Evolutionary conservation across 1,140 invertebrate species (phyloP), one percentile per base, ranked within the genome.

Genomic region (Dreissena rostriformis): DNA sequence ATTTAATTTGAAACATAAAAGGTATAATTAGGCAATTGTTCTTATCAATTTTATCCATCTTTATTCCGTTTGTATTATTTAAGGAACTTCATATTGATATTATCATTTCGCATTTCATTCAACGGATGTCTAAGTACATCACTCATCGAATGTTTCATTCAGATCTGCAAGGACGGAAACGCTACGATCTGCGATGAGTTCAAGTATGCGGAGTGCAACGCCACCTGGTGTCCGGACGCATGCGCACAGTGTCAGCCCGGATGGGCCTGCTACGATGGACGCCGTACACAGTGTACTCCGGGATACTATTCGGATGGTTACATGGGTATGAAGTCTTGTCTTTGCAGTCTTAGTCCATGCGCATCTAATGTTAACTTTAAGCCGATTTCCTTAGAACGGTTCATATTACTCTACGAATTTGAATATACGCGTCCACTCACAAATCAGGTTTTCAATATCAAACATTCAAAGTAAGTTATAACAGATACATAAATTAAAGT

Each of bases 111-210:
- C 29, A 26, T 26, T 70, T 5, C 6, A 24, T 26, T 70, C 67
- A n/a, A 19, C 29, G 17, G 19, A 61, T 75, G 49, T 26, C 73
- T 39, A 5, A 39, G 39, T 39, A 39, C 39, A 39, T 39, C 39
- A 39, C 39, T 39, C 39, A 39, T 8, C 39, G 8, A 5, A 2
- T 39, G 39, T 52, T 67, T 26, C 17, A 49, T 52, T 14, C 72
- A 91, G 90, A 88, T 88, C 28, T 91, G 90, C 71, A 85, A 86
- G 49, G 75, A 90, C 51, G 90, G 90, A 1, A 88, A 88, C 26
- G 88, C 87, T 5, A 83, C 80, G 6, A 85, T 85, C 0, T 89
- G 87, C 77, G 55, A 70, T 2, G 74, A 70, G 26, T 67, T 55
- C 52, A 24, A 61, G 0, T 84, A 84, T 55, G 75, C 61, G 8